Percentiles rank a stretch among this genome's conserved stretches.
Evolutionary conservation across 2,888 invertebrate species (phyloP).

Genomic region (Candidula unifasciata): DNA sequence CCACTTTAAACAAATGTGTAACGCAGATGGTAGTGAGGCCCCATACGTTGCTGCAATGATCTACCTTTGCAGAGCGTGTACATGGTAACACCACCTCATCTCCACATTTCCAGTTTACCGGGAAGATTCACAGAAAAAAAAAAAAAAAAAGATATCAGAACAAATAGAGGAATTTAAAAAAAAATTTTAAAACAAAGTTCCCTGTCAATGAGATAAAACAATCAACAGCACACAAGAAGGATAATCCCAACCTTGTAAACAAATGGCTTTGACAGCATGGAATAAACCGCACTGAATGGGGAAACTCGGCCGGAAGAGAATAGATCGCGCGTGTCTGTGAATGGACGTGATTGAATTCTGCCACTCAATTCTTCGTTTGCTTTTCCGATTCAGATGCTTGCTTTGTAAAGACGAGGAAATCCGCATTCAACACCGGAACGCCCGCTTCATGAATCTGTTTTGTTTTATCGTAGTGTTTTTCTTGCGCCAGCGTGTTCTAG

Average conservation of each 20-base stretch:
- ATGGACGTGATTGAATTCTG: conserved; percentile 19
- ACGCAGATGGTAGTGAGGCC: too few relatives aligned
- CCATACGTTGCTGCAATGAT: too few relatives aligned
- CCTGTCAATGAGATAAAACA: neutral
- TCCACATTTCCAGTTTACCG: too few relatives aligned
- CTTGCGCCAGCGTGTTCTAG: too few relatives aligned
- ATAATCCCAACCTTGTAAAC: neutral
- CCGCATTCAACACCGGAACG: neutral
- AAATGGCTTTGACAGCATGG: neutral
- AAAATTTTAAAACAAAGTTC: too few relatives aligned
- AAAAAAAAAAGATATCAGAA: too few relatives aligned
- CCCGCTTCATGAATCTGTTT: neutral
- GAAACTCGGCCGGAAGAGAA: conserved; percentile 16
- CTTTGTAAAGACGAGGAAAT: neutral
- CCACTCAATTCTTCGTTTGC: neutral
- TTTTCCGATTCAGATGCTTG: conserved; percentile 13
- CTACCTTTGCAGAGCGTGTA: too few relatives aligned
- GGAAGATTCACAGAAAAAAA: too few relatives aligned
- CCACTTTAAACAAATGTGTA: too few relatives aligned
- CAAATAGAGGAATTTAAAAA: too few relatives aligned
- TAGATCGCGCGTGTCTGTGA: conserved; percentile 24
- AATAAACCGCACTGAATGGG: neutral
- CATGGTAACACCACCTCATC: too few relatives aligned
- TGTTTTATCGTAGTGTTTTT: neutral
- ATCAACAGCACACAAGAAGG: neutral